A percentile compares a stretch with the other conserved stretches of the same genome.
Conservation (phyloP, 2,113 vertebrate species). For the Paramisgurnus dabryanus region DNA sequence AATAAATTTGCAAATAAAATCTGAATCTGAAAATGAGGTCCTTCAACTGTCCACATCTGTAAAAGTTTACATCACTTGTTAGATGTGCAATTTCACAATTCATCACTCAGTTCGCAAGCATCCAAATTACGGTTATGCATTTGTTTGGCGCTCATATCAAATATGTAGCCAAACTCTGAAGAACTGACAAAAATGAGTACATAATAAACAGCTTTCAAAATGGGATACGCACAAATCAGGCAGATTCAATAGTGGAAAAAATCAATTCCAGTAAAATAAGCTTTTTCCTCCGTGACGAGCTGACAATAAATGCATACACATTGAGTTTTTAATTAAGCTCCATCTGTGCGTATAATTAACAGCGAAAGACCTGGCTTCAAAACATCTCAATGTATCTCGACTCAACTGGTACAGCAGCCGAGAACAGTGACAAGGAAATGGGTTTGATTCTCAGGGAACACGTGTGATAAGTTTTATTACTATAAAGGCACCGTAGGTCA, state of each 20-base stretch:
- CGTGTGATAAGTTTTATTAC: too few relatives aligned
- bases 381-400: too few relatives aligned
- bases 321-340: not conserved
- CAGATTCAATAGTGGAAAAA: slow-evolving; percentile 55
- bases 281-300: slow-evolving; percentile 31
- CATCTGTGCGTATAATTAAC: too few relatives aligned
- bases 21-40: not conserved
- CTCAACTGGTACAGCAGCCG: too few relatives aligned
- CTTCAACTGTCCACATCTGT: slow-evolving; percentile 12
- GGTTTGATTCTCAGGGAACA: too few relatives aligned
- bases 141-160: not conserved
- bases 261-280: slow-evolving; percentile 61
- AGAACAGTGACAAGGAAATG: too few relatives aligned
- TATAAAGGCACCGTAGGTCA: too few relatives aligned
- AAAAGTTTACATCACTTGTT: not conserved
- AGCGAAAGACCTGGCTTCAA: too few relatives aligned
- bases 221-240: slow-evolving; percentile 55
- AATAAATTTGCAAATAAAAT: not conserved
- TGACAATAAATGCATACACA: slow-evolving; percentile 50
- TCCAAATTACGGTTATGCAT: not conserved
- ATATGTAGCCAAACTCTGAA: slow-evolving; percentile 8
- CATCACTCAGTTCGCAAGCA: not conserved
- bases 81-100: not conserved
- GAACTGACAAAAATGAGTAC: slow-evolving; percentile 18
- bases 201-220: slow-evolving; percentile 60